Percentiles rank a stretch among this genome's conserved stretches.
phyloP scores from a whole-genome alignment of 2,888 invertebrate species.

The Eilema sororculum region DNA sequence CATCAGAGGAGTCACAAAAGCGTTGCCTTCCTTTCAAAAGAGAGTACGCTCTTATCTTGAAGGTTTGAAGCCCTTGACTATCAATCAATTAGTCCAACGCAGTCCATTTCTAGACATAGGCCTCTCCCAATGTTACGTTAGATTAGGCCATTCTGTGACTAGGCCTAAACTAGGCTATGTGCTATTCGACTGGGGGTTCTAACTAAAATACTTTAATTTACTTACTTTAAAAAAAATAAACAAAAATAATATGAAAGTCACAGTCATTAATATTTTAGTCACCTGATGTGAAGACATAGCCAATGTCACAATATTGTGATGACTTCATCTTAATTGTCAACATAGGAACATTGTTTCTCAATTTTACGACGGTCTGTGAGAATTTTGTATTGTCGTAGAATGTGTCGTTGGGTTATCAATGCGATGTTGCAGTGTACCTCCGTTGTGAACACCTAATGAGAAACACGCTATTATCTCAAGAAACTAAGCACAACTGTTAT shows the following conservation, averaged over 20 bases:
- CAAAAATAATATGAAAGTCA: not conserved
- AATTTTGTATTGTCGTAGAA: not conserved
- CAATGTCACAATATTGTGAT: slow-evolving; percentile 1
- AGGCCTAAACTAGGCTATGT: too few relatives aligned
- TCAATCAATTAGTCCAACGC: too few relatives aligned
- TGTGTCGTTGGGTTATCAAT: not conserved
- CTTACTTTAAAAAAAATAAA: too few relatives aligned
- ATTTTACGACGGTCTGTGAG: not conserved
- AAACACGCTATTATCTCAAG: not conserved
- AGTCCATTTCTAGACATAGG: too few relatives aligned
- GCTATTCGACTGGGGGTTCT: too few relatives aligned
- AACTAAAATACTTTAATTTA: too few relatives aligned
- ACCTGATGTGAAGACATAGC: not conserved
- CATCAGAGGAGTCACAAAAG: too few relatives aligned
- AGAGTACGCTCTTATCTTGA: too few relatives aligned
- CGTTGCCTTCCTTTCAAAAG: too few relatives aligned
- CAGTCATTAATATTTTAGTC: not conserved
- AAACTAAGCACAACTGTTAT: not conserved
- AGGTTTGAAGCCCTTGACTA: too few relatives aligned
- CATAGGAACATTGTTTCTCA: not conserved
- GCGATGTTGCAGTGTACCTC: not conserved
- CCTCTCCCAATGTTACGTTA: too few relatives aligned
- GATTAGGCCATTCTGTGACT: too few relatives aligned
- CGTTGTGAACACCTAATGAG: not conserved
- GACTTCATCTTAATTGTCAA: not conserved